A percentile compares a stretch with the other conserved stretches of the same genome.
phyloP scores from a whole-genome alignment of 2,113 vertebrate species.

The Ciconia boyciana region DNA sequence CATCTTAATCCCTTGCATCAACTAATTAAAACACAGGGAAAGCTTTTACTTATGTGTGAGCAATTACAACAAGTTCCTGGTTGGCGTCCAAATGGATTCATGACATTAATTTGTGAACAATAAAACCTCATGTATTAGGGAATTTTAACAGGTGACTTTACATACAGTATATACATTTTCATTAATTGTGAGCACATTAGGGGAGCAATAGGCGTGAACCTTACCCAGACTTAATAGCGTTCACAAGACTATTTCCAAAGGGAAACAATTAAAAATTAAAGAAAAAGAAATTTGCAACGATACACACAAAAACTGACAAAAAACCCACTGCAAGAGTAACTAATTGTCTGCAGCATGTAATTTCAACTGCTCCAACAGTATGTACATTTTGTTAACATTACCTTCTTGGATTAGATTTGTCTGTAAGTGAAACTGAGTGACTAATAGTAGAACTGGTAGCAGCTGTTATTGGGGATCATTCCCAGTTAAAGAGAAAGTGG shows the following conservation, averaged over 20 bases:
- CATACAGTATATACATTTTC: conserved; percentile 1
- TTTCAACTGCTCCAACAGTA: not conserved
- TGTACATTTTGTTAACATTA: not conserved
- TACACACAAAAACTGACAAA: not conserved
- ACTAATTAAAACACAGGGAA: conserved; percentile 79
- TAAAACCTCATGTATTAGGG: conserved; percentile 34
- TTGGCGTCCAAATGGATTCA: conserved; percentile 72
- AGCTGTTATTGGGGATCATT: not conserved
- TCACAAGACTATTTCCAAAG: not conserved
- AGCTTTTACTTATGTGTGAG: conserved; percentile 72
- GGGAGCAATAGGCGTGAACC: not conserved
- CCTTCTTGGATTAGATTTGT: not conserved
- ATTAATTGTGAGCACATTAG: not conserved
- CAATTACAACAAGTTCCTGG: conserved; percentile 74
- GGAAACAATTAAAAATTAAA: not conserved
- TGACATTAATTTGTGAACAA: conserved; percentile 72
- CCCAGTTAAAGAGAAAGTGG: not conserved
- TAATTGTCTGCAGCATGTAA: not conserved
- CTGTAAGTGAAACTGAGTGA: not conserved
- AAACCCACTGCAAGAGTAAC: not conserved
- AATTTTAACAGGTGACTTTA: conserved; percentile 59
- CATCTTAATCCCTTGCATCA: conserved; percentile 78
- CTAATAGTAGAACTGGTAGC: not conserved
- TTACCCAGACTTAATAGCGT: not conserved
- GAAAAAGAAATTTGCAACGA: not conserved